phyloP scores from a whole-genome alignment of 2,797 vertebrate species.

The Yasuhikotakia modesta region DNA sequence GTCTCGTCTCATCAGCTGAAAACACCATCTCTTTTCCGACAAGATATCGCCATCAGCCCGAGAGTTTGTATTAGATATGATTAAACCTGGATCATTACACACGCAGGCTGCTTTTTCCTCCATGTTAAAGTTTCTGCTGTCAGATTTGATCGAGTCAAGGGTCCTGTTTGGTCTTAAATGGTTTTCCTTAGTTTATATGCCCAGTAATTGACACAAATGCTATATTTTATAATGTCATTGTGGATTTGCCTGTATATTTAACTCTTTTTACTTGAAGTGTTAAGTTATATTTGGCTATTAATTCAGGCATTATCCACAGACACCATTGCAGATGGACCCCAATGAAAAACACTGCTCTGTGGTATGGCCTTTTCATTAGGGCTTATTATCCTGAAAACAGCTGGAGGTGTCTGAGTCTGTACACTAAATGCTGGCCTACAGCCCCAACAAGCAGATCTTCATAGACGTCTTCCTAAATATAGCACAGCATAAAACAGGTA shows the following conservation, averaged over 20 bases:
- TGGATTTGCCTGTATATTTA: not conserved
- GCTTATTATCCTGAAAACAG: no score
- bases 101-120: not conserved
- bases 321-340: no score
- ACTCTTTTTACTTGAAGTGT: no score
- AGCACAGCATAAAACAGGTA: not conserved
- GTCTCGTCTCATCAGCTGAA: not conserved
- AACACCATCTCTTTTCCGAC: not conserved
- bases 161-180: no score
- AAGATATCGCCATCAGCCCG: not conserved
- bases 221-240: not conserved
- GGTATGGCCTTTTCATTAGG: no score
- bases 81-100: not conserved
- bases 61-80: not conserved
- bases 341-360: no score
- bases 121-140: not conserved
- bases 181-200: not conserved
- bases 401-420: not conserved
- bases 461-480: constrained; percentile 1
- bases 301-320: not conserved
- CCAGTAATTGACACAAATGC: not conserved
- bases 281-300: not conserved
- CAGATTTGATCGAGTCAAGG: not conserved
- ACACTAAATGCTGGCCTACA: not conserved
- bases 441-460: not conserved